Conservation (phyloP, 2,888 invertebrate genomes). For the Pseudococcus viburni region DNA sequence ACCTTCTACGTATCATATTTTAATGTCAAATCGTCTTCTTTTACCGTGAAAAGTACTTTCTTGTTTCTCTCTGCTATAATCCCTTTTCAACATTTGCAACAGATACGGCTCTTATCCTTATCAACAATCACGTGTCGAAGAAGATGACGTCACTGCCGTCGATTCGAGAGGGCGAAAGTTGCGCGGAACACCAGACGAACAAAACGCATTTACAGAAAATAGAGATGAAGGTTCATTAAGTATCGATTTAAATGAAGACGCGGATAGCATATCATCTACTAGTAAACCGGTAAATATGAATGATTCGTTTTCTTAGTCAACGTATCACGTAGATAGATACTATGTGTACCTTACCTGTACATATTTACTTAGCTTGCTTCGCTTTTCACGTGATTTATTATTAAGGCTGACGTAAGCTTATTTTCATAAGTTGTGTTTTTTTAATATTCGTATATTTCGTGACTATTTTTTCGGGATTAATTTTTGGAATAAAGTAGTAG, state of each 20-base stretch:
- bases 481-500: too few relatives aligned
- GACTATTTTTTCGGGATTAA: too few relatives aligned
- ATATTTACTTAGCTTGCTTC: too few relatives aligned
- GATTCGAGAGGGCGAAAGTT: slow-evolving; percentile 44
- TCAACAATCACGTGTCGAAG: slow-evolving; percentile 58
- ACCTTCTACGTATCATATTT: slow-evolving; percentile 39
- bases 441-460: too few relatives aligned
- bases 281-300: slow-evolving; percentile 60
- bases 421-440: too few relatives aligned
- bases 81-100: slow-evolving; percentile 42
- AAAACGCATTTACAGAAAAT: slow-evolving; percentile 46
- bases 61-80: slow-evolving; percentile 10
- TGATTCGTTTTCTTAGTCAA: not conserved
- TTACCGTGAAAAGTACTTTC: slow-evolving; percentile 3
- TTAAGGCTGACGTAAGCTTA: too few relatives aligned
- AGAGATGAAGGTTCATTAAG: slow-evolving; percentile 29
- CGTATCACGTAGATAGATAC: not conserved
- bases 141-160: slow-evolving; percentile 63
- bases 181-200: slow-evolving; percentile 51
- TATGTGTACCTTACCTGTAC: not conserved
- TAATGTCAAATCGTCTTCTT: slow-evolving; percentile 8
- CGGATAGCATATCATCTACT: slow-evolving; percentile 53
- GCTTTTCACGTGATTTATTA: too few relatives aligned
- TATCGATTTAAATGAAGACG: slow-evolving; percentile 52
- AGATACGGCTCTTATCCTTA: slow-evolving; percentile 49